phyloP scores from a whole-genome alignment of 30 jellyfish, hydroid and myxozoan species.

The Clytia hemisphaerica region DNA sequence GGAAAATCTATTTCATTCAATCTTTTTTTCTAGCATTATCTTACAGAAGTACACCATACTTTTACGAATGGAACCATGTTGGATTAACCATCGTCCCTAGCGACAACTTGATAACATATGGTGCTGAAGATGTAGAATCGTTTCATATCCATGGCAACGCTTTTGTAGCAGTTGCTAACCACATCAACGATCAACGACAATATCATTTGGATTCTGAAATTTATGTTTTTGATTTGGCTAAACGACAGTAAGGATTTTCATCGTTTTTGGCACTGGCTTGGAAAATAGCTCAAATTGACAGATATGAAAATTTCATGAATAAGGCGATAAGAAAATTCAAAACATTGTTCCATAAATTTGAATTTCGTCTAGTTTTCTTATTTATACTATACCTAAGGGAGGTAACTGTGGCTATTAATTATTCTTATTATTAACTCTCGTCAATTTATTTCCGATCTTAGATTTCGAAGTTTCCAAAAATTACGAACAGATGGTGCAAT shows the following conservation, averaged over 20 bases:
- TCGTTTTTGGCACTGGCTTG: too few species aligned
- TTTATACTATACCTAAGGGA: too few species aligned
- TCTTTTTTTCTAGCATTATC: slow-evolving; percentile 22
- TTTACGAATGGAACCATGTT: slow-evolving; percentile 49
- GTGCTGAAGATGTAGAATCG: slow-evolving; percentile 75
- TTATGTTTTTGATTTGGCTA: slow-evolving; percentile 41
- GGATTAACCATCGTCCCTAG: slow-evolving; percentile 58
- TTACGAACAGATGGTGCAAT: slow-evolving; percentile 76
- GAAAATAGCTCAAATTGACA: too few species aligned
- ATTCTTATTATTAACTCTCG: too few species aligned
- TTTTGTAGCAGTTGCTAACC: slow-evolving; percentile 79
- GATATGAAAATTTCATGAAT: too few species aligned
- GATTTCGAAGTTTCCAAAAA: slow-evolving; percentile 62
- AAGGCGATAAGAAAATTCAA: too few species aligned
- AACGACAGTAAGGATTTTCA: too few species aligned
- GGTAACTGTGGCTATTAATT: too few species aligned
- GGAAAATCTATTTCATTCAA: background rate
- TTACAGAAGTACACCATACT: slow-evolving; percentile 45
- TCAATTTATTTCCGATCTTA: too few species aligned
- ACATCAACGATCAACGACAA: slow-evolving; percentile 39
- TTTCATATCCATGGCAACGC: slow-evolving; percentile 52
- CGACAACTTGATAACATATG: slow-evolving; percentile 39
- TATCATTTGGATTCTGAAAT: slow-evolving; percentile 76
- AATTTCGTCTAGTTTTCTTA: too few species aligned
- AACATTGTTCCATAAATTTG: too few species aligned